Conservation (phyloP, 2,888 invertebrate genomes). For the Yponomeuta cagnagella region DNA sequence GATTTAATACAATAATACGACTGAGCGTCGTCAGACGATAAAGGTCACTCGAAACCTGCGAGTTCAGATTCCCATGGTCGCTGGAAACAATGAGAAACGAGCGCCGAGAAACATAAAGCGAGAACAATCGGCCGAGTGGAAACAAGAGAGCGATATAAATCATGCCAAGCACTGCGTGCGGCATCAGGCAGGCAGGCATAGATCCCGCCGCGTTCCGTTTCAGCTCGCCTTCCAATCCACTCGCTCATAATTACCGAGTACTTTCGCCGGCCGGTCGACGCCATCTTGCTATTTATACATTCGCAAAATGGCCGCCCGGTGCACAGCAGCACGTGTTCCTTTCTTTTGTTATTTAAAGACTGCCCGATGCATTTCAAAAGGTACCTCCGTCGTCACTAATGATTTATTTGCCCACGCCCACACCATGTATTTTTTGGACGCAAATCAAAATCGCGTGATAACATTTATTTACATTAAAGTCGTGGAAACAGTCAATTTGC, state of each 20-base stretch:
- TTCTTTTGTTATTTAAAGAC: conserved; percentile 40
- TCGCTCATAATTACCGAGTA: conserved; percentile 68
- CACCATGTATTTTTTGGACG: not conserved
- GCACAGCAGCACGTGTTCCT: conserved; percentile 56
- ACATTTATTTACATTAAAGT: conserved; percentile 10
- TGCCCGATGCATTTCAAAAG: conserved; percentile 30
- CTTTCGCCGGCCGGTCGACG: conserved; percentile 68
- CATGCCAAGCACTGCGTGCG: conserved; percentile 70
- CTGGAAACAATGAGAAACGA: conserved; percentile 62
- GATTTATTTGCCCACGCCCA: conserved; percentile 17
- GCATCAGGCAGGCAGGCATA: conserved; percentile 40
- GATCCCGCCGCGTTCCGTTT: conserved; percentile 59
- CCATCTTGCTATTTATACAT: conserved; percentile 71
- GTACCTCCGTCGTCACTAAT: conserved; percentile 18
- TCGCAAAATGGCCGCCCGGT: conserved; percentile 64
- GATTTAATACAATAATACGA: conserved; percentile 24
- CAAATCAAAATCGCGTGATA: conserved; percentile 3
- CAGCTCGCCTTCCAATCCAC: conserved; percentile 55
- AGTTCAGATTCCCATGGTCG: conserved; percentile 55
- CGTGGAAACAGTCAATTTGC: conserved; percentile 40
- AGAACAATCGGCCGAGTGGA: conserved; percentile 68
- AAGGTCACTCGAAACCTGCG: conserved; percentile 52
- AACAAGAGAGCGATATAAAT: conserved; percentile 71
- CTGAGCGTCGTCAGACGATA: conserved; percentile 23
- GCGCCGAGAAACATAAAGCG: conserved; percentile 54